Evolutionary conservation across 1,140 invertebrate genomes (phyloP).

Genomic region (Lepidotrigona ventralis): DNA sequence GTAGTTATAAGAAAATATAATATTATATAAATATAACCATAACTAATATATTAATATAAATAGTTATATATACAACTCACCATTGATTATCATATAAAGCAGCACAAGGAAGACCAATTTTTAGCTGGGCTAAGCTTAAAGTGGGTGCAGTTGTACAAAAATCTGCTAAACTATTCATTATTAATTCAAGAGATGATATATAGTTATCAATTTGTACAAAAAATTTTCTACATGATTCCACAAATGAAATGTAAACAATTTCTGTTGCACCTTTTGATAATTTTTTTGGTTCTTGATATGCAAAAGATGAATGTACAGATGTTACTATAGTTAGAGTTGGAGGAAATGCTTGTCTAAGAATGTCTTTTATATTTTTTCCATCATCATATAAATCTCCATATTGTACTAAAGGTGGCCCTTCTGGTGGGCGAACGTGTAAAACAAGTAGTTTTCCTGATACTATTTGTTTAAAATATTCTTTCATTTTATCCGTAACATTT

Average conservation of each 20-base stretch:
- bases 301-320: constrained; percentile 38
- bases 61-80: constrained; percentile 79
- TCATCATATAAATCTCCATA: constrained; percentile 85
- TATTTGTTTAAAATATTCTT: constrained; percentile 85
- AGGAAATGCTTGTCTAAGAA: constrained; percentile 78
- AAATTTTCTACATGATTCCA: constrained; percentile 86
- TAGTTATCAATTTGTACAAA: constrained; percentile 85
- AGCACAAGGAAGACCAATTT: constrained; percentile 84
- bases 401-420: constrained; percentile 85
- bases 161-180: constrained; percentile 63
- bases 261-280: constrained; percentile 73
- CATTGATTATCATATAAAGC: constrained; percentile 86
- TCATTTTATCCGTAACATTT: constrained; percentile 84
- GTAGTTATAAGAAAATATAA: constrained; percentile 27
- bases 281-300: constrained; percentile 80
- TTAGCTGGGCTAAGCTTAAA: constrained; percentile 79
- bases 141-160: constrained; percentile 65
- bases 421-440: constrained; percentile 83
- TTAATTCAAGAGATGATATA: constrained; percentile 78
- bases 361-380: constrained; percentile 81
- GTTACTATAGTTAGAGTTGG: constrained; percentile 49
- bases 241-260: constrained; percentile 85
- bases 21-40: constrained; percentile 14
- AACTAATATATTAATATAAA: neutral
- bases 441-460: constrained; percentile 82